Percentiles rank a stretch among this genome's conserved stretches.
Evolutionary conservation across 2,797 vertebrate genomes (phyloP).

Genomic region (Melanotaenia maccullochi): DNA sequence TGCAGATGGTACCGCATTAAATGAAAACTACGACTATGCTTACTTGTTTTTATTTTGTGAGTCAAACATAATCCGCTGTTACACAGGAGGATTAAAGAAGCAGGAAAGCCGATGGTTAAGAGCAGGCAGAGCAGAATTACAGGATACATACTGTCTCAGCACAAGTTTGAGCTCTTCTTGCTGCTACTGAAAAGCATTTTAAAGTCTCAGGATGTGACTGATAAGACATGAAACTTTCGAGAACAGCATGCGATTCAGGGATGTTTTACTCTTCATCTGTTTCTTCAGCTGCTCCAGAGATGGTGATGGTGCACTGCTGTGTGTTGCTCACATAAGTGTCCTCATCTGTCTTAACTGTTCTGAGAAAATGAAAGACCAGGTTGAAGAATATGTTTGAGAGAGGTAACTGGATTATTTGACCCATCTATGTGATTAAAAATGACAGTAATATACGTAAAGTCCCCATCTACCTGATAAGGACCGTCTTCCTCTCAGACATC

Average conservation of each 20-base stretch:
- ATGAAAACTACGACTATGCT: conserved; percentile 22
- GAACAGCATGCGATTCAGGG: background rate
- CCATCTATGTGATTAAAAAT: background rate
- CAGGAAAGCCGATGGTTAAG: conserved; percentile 37
- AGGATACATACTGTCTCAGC: background rate
- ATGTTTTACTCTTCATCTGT: conserved; percentile 70
- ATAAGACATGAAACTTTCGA: background rate
- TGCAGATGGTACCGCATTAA: background rate
- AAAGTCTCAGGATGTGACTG: background rate
- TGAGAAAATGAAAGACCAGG: conserved; percentile 47
- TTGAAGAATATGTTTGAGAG: conserved; percentile 12
- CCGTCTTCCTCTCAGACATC: conserved; percentile 78
- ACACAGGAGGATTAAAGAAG: conserved; percentile 53
- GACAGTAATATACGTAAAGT: background rate
- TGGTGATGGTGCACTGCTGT: conserved; percentile 78
- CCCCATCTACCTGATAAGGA: conserved; percentile 80
- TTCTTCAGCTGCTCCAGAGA: conserved; percentile 78
- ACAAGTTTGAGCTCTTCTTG: background rate
- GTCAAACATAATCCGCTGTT: conserved; percentile 7
- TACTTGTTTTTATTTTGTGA: conserved; percentile 64
- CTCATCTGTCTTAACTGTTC: conserved; percentile 84
- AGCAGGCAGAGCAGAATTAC: conserved; percentile 32
- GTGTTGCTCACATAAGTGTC: conserved; percentile 75
- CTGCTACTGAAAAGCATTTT: background rate
- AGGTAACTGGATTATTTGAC: background rate